Evolutionary conservation across 1,140 invertebrate species (phyloP).

Genomic region (Pinna nobilis): DNA sequence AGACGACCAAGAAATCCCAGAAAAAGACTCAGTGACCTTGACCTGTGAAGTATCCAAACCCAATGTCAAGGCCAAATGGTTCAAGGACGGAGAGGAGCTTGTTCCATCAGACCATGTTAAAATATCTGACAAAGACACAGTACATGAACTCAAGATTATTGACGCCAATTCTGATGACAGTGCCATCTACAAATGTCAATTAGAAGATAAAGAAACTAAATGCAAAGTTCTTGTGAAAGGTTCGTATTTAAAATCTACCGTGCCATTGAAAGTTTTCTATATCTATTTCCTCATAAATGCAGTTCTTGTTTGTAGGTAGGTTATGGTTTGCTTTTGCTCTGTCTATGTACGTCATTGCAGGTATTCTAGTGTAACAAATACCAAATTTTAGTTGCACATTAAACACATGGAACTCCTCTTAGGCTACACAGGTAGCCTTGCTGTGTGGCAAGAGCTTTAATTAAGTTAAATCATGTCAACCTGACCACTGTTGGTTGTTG

Average conservation of each 20-base stretch:
- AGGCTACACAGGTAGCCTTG: too few species aligned
- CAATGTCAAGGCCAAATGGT: slow-evolving; percentile 80
- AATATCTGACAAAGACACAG: slow-evolving; percentile 59
- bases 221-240: slow-evolving; percentile 67
- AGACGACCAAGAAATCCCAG: slow-evolving; percentile 42
- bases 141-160: slow-evolving; percentile 66
- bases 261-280: too few species aligned
- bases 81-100: slow-evolving; percentile 85
- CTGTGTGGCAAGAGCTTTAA: too few species aligned
- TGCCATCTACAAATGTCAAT: slow-evolving; percentile 65
- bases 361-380: too few species aligned
- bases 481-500: too few species aligned
- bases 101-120: slow-evolving; percentile 84
- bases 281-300: too few species aligned
- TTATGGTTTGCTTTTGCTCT: not conserved
- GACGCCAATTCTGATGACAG: slow-evolving; percentile 62
- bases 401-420: too few species aligned
- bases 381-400: too few species aligned
- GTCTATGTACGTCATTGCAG: too few species aligned
- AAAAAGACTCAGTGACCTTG: slow-evolving; percentile 41
- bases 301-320: too few species aligned
- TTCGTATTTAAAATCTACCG: slow-evolving; percentile 28
- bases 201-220: slow-evolving; percentile 63
- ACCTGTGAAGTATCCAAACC: slow-evolving; percentile 53
- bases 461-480: too few species aligned